phyloP scores from a whole-genome alignment of 2,888 invertebrate genomes.

The Andrena bicolor region DNA sequence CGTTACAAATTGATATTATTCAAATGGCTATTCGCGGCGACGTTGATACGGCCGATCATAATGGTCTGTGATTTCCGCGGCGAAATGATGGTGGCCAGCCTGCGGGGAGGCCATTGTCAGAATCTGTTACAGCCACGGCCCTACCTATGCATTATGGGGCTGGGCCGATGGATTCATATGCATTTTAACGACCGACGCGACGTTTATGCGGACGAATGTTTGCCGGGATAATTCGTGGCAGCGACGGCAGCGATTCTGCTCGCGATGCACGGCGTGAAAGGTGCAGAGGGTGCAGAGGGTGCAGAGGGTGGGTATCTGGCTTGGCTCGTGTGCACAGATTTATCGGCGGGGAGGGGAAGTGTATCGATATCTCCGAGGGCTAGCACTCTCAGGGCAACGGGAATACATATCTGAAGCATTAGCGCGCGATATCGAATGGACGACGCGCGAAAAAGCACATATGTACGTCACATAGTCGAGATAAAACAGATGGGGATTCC shows the following conservation, averaged over 20 bases:
- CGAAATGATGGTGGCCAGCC: slow-evolving; percentile 27
- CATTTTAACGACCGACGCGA: slow-evolving; percentile 66
- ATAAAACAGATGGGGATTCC: slow-evolving; percentile 35
- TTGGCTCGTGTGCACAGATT: not conserved
- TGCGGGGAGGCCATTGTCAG: slow-evolving; percentile 34
- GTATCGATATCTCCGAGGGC: slow-evolving; percentile 6
- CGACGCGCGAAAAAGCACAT: slow-evolving; percentile 13
- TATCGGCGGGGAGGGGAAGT: slow-evolving; percentile 4
- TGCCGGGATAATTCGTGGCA: slow-evolving; percentile 59
- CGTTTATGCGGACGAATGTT: slow-evolving; percentile 64
- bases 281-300: not conserved
- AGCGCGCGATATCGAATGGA: not conserved
- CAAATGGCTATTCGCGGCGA: slow-evolving; percentile 15
- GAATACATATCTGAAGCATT: slow-evolving; percentile 24
- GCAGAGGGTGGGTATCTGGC: no score
- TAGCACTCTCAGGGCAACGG: slow-evolving; percentile 18
- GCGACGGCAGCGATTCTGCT: not conserved
- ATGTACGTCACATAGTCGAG: not conserved
- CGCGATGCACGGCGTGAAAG: not conserved
- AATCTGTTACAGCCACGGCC: slow-evolving; percentile 21
- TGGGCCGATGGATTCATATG: slow-evolving; percentile 54
- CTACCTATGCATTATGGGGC: slow-evolving; percentile 47
- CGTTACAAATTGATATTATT: slow-evolving; percentile 54
- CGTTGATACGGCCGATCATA: slow-evolving; percentile 32
- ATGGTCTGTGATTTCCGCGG: slow-evolving; percentile 47